Percentiles rank a stretch among this genome's conserved stretches.
phyloP scores from a whole-genome alignment of 2,888 invertebrate genomes.

The Zygothrica quintamaculata region DNA sequence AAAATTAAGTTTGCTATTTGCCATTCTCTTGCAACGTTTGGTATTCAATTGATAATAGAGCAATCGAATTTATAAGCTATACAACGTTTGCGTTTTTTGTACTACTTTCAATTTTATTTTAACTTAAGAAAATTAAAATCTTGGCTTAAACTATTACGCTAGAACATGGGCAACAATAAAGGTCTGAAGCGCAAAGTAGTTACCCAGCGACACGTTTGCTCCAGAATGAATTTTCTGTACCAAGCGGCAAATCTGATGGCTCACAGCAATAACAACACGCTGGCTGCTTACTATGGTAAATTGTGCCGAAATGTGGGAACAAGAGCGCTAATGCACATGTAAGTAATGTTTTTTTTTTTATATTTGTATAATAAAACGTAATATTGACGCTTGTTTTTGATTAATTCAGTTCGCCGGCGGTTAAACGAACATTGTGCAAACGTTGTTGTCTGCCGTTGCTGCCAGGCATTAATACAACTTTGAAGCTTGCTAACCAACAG shows the following conservation, averaged over 20 bases:
- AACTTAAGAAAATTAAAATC: background rate
- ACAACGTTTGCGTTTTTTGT: too few species aligned
- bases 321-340: slow-evolving; percentile 83
- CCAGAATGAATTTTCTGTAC: slow-evolving; percentile 83
- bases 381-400: background rate
- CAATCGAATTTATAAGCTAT: too few species aligned
- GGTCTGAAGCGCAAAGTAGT: slow-evolving; percentile 40
- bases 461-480: slow-evolving; percentile 78
- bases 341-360: slow-evolving; percentile 30
- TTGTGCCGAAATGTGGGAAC: slow-evolving; percentile 82
- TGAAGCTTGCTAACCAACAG: slow-evolving; percentile 33
- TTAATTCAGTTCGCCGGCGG: slow-evolving; percentile 80
- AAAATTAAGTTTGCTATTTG: too few species aligned
- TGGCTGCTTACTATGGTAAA: slow-evolving; percentile 83
- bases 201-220: slow-evolving; percentile 51
- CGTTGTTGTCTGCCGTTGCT: slow-evolving; percentile 80
- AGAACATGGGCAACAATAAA: slow-evolving; percentile 54
- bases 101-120: too few species aligned
- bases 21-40: too few species aligned
- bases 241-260: slow-evolving; percentile 84
- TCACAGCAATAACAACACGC: slow-evolving; percentile 66
- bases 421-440: slow-evolving; percentile 83
- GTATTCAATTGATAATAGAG: too few species aligned
- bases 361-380: background rate
- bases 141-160: too few species aligned